Base-by-base conservation (phyloP, 2,888 invertebrate genomes). In the Drosophila suboccidentalis region DNA sequence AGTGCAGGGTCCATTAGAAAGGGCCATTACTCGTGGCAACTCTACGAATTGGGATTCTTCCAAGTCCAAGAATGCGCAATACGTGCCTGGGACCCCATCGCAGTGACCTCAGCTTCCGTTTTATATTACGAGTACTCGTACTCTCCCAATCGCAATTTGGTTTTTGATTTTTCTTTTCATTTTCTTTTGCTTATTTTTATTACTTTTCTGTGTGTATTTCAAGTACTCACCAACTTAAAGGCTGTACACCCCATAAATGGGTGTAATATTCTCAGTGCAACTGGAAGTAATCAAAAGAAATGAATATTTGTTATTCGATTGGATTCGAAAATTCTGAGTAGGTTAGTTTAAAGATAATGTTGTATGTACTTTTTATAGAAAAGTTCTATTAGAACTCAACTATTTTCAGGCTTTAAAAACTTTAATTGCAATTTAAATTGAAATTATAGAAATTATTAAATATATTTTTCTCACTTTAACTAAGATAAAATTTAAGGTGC, bases 41-140 rank as follows among this genome's bases (percentile, higher is more conserved):
- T 41, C 43, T 10, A 50, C 49, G 50, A 51, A 49, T 43, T 58
- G 38, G 39, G 13, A 34, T 53, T 63, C 38, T 64, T 59, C 43
- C 32, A n/a, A 47, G 34, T 47, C 13, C 10, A 44, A 62, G 75
- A 78, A 75, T 66, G 75, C 61, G 15, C 54, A 11, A 38, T 58
- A 75, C 78, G 75, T 78, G 79, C 75, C 78, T 62, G 13, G 26
- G 32, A 34, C 26, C 29, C n/a, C 17, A 41, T 57, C 39, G 41
- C 36, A 43, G 19, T 61, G 74, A 54, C 74, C 74, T 73, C 57
- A 78, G 67, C 75, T 62, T 73, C 74, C 60, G 57, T 61, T 73
- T 58, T 54, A 51, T 60, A 29, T 71, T 60, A 63, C 78, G 29
- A n/a, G n/a, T n/a, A n/a, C n/a, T n/a, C n/a, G n/a, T n/a, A 29